phyloP scores from a whole-genome alignment of 2,888 invertebrate species.

The Aphrophora alni region DNA sequence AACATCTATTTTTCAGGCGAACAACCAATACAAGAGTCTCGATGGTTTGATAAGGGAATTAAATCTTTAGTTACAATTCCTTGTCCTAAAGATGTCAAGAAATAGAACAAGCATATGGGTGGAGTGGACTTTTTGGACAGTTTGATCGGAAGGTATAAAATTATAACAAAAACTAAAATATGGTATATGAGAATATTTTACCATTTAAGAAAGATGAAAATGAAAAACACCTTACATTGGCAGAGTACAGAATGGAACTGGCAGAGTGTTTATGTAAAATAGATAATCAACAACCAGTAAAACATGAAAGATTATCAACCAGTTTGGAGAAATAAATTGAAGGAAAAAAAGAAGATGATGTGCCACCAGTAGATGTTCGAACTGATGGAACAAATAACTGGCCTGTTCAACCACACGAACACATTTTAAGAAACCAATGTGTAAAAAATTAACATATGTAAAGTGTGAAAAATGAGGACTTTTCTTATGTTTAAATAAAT shows the following conservation, averaged over 20 bases:
- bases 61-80: conserved; percentile 43
- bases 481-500: conserved; percentile 16
- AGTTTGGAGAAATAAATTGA: background rate
- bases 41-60: conserved; percentile 44
- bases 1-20: conserved; percentile 50
- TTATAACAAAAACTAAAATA: conserved; percentile 52
- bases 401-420: background rate
- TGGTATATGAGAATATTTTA: conserved; percentile 52
- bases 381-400: conserved; percentile 24
- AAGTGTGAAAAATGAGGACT: conserved; percentile 21
- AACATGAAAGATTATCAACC: conserved; percentile 19
- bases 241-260: conserved; percentile 8
- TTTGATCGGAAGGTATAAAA: conserved; percentile 51
- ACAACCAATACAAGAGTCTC: conserved; percentile 46
- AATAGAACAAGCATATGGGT: conserved; percentile 52
- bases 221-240: conserved; percentile 19
- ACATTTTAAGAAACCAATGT: conserved; percentile 17
- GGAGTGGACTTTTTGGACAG: conserved; percentile 53
- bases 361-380: conserved; percentile 24
- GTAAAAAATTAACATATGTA: conserved; percentile 4
- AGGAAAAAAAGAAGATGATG: conserved; percentile 17
- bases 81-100: conserved; percentile 52
- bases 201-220: conserved; percentile 42
- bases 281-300: background rate
- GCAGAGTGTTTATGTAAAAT: conserved; percentile 22